Conservation (phyloP, 92 coral and sea anemone species). For the Virgularia gustaviana region DNA sequence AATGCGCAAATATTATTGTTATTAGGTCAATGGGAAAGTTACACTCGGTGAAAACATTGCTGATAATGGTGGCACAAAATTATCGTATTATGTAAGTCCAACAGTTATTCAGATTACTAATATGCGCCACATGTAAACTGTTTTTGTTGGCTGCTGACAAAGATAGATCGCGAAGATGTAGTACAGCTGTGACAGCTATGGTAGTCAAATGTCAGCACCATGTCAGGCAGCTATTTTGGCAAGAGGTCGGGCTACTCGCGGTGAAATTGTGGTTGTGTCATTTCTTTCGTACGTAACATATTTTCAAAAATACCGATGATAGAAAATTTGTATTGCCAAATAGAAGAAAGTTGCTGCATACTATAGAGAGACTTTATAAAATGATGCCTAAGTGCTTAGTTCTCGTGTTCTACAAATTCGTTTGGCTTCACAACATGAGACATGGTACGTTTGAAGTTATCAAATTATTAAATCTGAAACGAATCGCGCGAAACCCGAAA, state of each 20-base stretch:
- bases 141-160: neutral
- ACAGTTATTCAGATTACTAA: neutral
- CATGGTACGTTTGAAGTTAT: too few relatives aligned
- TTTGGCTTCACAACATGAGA: too few relatives aligned
- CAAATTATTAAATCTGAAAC: too few relatives aligned
- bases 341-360: neutral
- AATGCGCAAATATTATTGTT: neutral
- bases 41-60: conserved; percentile 97
- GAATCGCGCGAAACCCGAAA: too few relatives aligned
- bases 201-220: too few relatives aligned
- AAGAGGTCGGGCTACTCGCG: too few relatives aligned
- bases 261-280: too few relatives aligned
- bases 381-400: too few relatives aligned
- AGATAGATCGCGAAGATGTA: too few relatives aligned
- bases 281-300: neutral
- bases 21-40: conserved; percentile 91
- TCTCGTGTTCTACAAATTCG: too few relatives aligned
- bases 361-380: neutral
- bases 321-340: neutral
- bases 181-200: too few relatives aligned
- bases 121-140: neutral
- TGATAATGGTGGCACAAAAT: conserved; percentile 97
- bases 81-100: conserved; percentile 90
- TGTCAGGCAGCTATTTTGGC: too few relatives aligned
- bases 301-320: neutral